Base-by-base conservation (phyloP, 2,888 invertebrate species). In the Agonopterix alstromeriana region DNA sequence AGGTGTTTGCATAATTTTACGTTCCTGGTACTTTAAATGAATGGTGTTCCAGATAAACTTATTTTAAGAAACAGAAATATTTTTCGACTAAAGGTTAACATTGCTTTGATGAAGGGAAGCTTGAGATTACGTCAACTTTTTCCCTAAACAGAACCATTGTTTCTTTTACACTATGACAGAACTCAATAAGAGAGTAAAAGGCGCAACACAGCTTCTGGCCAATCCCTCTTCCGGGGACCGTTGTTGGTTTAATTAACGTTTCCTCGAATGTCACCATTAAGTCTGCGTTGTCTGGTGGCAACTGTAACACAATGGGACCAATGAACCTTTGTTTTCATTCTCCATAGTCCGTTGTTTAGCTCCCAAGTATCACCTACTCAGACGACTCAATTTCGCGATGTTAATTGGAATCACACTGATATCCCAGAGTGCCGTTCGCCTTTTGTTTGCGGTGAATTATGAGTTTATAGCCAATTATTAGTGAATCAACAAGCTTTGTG, bases 201-300 rank as follows among this genome's bases (percentile, higher is more conserved):
- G 27, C 27, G 27, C 7, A 5, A 5, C 27, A 7, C 2, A 27
- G 27, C 3, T 27, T 27, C 27, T 27, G 27, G 27, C 5, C 27
- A 27, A 7, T 27, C 27, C 27, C 27, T 27, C 27, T 27, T 27
- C 72, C 67, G 63, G 61, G 70, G 64, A 70, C 70, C 72, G 74
- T 71, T 73, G 77, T 76, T 72, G 74, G 69, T 76, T 82, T 83
- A 84, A 85, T 84, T 82, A 84, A 84, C 77, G 70, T 78, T 82
- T 80, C 77, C 82, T 80, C 75, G 73, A 74, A 77, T 82, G 84
- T 82, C 79, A 81, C 75, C 77, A 82, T 84, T 83, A 82, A 80
- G 77, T 70, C 73, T 59, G 61, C 61, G 75, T 74, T 70, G 74
- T 74, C 69, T 72, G 68, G 63, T 64, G 68, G 70, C 55, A 57